Conservation (phyloP, 2,113 vertebrate species). For the Vanacampus margaritifer region DNA sequence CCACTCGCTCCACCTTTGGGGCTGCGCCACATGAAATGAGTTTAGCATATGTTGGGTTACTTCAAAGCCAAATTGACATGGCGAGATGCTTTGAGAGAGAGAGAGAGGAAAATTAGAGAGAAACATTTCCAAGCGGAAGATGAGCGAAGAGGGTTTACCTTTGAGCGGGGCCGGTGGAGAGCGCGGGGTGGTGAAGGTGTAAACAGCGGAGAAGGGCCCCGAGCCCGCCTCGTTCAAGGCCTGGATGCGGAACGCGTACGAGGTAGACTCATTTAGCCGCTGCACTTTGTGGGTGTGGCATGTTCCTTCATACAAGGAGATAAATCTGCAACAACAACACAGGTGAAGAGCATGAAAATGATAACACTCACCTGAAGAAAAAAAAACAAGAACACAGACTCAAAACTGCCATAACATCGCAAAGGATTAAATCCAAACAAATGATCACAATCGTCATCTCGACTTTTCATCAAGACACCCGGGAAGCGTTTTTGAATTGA, state of each 20-base stretch:
- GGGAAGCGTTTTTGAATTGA: too few relatives aligned
- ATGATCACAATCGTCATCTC: too few relatives aligned
- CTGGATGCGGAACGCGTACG: constrained; percentile 95
- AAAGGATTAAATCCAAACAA: too few relatives aligned
- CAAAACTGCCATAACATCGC: too few relatives aligned
- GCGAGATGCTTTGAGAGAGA: too few relatives aligned
- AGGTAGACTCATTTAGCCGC: constrained; percentile 94
- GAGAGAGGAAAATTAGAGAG: neutral
- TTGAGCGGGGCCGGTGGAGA: constrained; percentile 90
- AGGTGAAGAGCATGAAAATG: constrained; percentile 22
- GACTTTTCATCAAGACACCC: too few relatives aligned
- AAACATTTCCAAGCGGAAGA: neutral
- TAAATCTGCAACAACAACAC: constrained; percentile 78
- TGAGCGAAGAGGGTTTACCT: constrained; percentile 72
- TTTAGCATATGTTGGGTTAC: too few relatives aligned
- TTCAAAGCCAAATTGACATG: neutral
- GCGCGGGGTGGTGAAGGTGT: constrained; percentile 91
- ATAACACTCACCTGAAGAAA: neutral
- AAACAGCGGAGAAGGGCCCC: constrained; percentile 91
- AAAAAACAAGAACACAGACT: neutral
- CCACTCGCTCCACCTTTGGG: constrained; percentile 87
- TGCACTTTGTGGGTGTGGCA: constrained; percentile 99
- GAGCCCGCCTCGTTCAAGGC: constrained; percentile 97
- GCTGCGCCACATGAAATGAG: constrained; percentile 61
- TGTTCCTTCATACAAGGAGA: constrained; percentile 93